These are phyloP conservation scores for Nesoenas mayeri DNA, from an alignment of 2,113 vertebrate genomes.

Conservation along the genomic window DNA sequence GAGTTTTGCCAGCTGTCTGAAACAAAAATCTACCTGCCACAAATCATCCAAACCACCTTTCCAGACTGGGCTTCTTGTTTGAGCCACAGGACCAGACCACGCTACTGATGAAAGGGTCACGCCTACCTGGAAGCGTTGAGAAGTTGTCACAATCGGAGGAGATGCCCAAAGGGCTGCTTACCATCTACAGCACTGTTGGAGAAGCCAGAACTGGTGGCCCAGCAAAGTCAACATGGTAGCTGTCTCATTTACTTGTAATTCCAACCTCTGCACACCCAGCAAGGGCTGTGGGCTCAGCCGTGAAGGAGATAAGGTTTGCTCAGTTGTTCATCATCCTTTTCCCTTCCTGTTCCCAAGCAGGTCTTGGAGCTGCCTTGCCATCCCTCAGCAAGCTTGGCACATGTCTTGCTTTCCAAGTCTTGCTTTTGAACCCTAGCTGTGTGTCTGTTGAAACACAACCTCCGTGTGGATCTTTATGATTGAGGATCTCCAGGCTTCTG, in stretches of 20 bases:
- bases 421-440: background rate
- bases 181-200: background rate
- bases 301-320: background rate
- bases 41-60: background rate
- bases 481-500: background rate
- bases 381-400: background rate
- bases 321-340: background rate
- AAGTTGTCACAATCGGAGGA: background rate
- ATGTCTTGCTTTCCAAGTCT: background rate
- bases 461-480: background rate
- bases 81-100: background rate
- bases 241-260: background rate
- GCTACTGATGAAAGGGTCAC: rapidly evolving
- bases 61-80: background rate
- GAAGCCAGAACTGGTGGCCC: background rate
- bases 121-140: background rate
- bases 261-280: background rate
- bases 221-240: background rate
- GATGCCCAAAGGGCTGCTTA: background rate
- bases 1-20: background rate
- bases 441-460: background rate
- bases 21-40: background rate
- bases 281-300: background rate
- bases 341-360: background rate
- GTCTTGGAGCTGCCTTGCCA: background rate